Base-by-base conservation (phyloP, 1,140 invertebrate species). In the Drosophila littoralis region DNA sequence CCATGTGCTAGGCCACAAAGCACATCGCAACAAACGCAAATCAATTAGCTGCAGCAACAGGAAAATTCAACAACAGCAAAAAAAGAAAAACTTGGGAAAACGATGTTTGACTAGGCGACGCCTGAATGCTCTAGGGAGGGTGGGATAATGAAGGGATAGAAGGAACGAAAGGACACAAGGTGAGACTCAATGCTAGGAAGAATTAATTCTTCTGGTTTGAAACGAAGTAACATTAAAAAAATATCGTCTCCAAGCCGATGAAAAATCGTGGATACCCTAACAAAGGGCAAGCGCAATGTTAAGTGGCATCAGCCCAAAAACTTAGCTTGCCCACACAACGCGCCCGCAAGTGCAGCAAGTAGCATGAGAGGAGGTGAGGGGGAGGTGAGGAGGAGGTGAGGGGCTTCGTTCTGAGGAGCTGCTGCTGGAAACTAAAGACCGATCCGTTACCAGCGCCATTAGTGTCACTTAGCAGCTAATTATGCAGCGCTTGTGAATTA, bases 401-500 rank as follows among this genome's bases (percentile, higher is more conserved):
- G 59, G 43, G 9, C 12, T 38, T 72, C 38, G 55, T 66, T 60
- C 60, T 52, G 60, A 38, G 82, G 50, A 36, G 50, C 10, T 65
- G 57, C 61, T 52, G 54, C 13, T 32, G 42, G 28, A 48, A 45
- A 40, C 63, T 58, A 38, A 17, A 57, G 63, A 54, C 63, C 55
- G 65, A 55, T 68, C 65, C 42, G 65, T 52, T 61, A 55, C 45
- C 60, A 52, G 40, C 54, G 42, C 82, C 83, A 86, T 86, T 86
- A 86, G 77, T 83, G 83, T 86, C 83, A 89, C 68, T 86, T 86
- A 89, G 63, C 83, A 86, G 83, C 83, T 86, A 86, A 86, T 86
- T 86, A 86, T 86, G 83, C 84, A 89, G 79, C 69, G 84, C 77
- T 70, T 59, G 61, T 59, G 84, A 89, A 86, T 83, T 86, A 86